Evolutionary conservation across 2,797 vertebrate species (phyloP).

Genomic region (Myotis findleyi): DNA sequence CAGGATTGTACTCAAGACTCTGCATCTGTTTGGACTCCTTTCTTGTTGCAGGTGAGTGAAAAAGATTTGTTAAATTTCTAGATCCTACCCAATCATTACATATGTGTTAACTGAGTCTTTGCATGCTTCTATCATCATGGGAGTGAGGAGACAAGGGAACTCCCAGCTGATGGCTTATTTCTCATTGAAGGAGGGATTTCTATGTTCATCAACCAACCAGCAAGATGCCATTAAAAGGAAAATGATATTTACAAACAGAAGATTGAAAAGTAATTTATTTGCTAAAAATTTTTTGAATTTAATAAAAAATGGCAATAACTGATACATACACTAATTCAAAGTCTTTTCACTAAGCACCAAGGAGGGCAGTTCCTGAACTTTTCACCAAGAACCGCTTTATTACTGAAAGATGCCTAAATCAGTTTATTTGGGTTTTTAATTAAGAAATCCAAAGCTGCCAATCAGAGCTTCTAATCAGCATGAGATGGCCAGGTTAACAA

Average conservation of each 20-base stretch:
- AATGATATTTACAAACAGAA: neutral
- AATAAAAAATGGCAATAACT: slow-evolving; percentile 19
- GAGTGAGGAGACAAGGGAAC: neutral
- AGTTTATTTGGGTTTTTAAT: neutral
- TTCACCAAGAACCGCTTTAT: neutral
- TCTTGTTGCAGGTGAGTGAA: neutral
- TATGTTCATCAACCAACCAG: neutral
- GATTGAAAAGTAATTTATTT: neutral
- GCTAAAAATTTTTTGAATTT: neutral
- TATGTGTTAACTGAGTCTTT: neutral
- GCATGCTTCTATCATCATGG: neutral
- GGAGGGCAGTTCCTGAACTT: neutral
- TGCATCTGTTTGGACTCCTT: neutral
- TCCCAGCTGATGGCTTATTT: neutral
- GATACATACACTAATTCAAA: slow-evolving; percentile 14
- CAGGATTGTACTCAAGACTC: neutral
- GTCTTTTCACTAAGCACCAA: slow-evolving; percentile 48
- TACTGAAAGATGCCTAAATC: neutral
- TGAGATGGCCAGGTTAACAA: neutral
- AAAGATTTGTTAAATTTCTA: neutral
- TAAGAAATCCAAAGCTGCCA: slow-evolving; percentile 14
- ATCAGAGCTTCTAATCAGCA: neutral
- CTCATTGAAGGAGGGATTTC: neutral
- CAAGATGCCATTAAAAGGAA: neutral
- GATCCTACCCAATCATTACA: neutral